Evolutionary conservation across 1,140 invertebrate genomes (phyloP).

Genomic region (Lepeophtheirus salmonis): DNA sequence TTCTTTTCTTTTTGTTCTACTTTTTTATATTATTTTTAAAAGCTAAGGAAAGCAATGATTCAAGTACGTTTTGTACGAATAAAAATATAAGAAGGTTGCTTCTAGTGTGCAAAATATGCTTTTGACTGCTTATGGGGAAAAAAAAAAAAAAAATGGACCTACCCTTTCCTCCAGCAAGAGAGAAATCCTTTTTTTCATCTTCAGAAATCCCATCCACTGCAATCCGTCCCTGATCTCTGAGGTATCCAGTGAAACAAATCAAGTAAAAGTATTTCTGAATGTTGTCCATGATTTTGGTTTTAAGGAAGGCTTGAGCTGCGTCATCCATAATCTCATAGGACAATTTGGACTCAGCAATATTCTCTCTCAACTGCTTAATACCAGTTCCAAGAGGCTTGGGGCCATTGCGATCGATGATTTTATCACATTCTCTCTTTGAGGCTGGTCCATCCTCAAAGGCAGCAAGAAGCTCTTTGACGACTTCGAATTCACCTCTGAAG

Average conservation of each 20-base stretch:
- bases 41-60: too few relatives aligned
- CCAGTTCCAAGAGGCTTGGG: constrained; percentile 17
- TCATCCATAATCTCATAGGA: constrained; percentile 19
- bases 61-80: too few relatives aligned
- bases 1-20: neutral
- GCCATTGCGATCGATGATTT: constrained; percentile 17
- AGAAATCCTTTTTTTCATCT: constrained; percentile 18
- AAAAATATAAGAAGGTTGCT: too few relatives aligned
- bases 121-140: too few relatives aligned
- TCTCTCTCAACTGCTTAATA: constrained; percentile 18
- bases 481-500: constrained; percentile 18
- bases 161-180: constrained; percentile 16
- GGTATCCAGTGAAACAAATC: constrained; percentile 17
- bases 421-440: constrained; percentile 18
- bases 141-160: neutral
- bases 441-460: constrained; percentile 14
- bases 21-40: too few relatives aligned
- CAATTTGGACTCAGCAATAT: constrained; percentile 19
- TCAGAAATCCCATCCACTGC: constrained; percentile 8
- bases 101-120: too few relatives aligned
- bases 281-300: constrained; percentile 20
- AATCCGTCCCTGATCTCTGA: constrained; percentile 7
- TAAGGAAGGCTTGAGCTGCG: constrained; percentile 18
- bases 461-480: constrained; percentile 19
- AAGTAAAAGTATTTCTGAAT: constrained; percentile 19